phyloP scores from a whole-genome alignment of 2,888 invertebrate species.

The Drosophila fulvimacula region DNA sequence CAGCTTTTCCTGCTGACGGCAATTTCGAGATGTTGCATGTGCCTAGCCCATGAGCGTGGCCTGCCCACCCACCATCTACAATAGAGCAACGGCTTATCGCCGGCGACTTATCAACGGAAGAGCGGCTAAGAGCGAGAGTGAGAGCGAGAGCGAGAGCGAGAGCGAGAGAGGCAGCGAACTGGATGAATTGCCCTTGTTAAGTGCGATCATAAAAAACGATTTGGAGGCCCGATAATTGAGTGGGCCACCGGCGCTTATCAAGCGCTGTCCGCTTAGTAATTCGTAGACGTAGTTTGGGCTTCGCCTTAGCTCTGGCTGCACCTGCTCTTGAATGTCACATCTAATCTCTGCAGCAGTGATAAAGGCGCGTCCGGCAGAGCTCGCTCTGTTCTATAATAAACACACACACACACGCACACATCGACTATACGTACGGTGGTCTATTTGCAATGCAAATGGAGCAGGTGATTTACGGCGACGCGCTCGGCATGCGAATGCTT shows the following conservation, averaged over 20 bases:
- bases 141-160: neutral
- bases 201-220: conserved; percentile 37
- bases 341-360: conserved; percentile 47
- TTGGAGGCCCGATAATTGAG: conserved; percentile 28
- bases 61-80: neutral
- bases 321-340: conserved; percentile 47
- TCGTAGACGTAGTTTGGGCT: conserved; percentile 13
- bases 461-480: conserved; percentile 63
- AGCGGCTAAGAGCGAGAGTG: neutral
- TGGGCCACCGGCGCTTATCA: conserved; percentile 31
- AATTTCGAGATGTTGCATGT: neutral
- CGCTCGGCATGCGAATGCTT: conserved; percentile 60
- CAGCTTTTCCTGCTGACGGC: neutral
- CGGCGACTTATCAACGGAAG: conserved; percentile 1
- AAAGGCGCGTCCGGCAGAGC: conserved; percentile 55
- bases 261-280: conserved; percentile 13
- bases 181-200: conserved; percentile 7
- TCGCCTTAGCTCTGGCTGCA: conserved; percentile 43
- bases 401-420: neutral
- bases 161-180: neutral
- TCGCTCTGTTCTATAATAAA: neutral
- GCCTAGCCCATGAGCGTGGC: conserved; percentile 3
- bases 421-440: conserved; percentile 3
- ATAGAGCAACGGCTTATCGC: conserved; percentile 34
- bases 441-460: conserved; percentile 73